Conservation (phyloP, 2,888 invertebrate genomes). For the Hyposoter dolosus region DNA sequence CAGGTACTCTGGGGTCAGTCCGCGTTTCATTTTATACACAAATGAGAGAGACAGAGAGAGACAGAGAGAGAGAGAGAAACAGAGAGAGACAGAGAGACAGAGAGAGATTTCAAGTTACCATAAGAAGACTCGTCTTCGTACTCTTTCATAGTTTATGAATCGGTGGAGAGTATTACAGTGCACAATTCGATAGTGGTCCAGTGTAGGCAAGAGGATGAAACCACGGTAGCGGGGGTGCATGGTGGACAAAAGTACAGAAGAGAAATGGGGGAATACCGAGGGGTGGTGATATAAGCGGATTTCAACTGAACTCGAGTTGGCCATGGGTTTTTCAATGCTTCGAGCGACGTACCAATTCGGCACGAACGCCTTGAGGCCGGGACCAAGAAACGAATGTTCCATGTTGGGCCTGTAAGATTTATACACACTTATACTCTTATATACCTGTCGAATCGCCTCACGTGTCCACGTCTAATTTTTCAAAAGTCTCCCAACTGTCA, state of each 20-base stretch:
- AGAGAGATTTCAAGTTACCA: slow-evolving; percentile 24
- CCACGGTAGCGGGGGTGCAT: neutral
- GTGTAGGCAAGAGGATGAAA: slow-evolving; percentile 26
- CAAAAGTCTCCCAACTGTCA: neutral
- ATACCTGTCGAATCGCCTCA: slow-evolving; percentile 17
- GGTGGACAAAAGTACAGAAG: slow-evolving; percentile 21
- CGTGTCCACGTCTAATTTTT: neutral
- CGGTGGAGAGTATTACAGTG: slow-evolving; percentile 45
- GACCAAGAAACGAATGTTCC: slow-evolving; percentile 46
- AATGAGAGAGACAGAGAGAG: too few relatives aligned
- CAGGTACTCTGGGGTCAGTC: too few relatives aligned
- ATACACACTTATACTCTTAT: slow-evolving; percentile 68
- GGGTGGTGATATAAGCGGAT: slow-evolving; percentile 78
- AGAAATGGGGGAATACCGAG: slow-evolving; percentile 50
- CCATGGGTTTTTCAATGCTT: slow-evolving; percentile 74
- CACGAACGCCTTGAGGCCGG: slow-evolving; percentile 37
- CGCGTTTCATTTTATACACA: too few relatives aligned
- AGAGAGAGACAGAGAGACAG: neutral
- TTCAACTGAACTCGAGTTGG: slow-evolving; percentile 81
- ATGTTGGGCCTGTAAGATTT: slow-evolving; percentile 73
- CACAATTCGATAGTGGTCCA: slow-evolving; percentile 45
- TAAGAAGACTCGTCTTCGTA: slow-evolving; percentile 46
- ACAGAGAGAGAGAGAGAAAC: too few relatives aligned
- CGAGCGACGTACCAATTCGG: slow-evolving; percentile 69
- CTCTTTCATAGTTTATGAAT: slow-evolving; percentile 56